Evolutionary conservation across 2,113 vertebrate species (phyloP), one percentile per base, ranked within the genome.

Genomic region (Tupaia chinensis): DNA sequence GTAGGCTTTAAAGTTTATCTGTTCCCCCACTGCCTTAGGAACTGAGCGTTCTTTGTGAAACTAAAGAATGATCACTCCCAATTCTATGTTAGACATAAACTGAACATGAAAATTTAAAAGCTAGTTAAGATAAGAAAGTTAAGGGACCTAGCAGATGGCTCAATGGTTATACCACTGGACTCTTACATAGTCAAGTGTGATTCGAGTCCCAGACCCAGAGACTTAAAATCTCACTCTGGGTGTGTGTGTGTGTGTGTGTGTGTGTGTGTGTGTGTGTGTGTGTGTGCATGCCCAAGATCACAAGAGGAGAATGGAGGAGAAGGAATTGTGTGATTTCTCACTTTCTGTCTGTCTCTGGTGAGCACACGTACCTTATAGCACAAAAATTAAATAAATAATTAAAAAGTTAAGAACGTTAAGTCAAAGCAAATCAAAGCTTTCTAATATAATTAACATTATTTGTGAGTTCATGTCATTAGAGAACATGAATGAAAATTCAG

Each of bases 51-150:
- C 93, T 94, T 95, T 98, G 95, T 95, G 77, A 98, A 98, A 98
- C 98, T 97, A 98, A 98, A 98, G 97, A 97, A 95, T 0, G 68
- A 97, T 97, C 97, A 98, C 90, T 98, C 83, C 97, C 96, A 97
- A 96, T 96, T 96, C 11, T 13, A 96, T 97, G 95, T 98, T 96
- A 98, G 95, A 95, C 70, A 81, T 93, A 65, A 73, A 98, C 92
- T 98, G 95, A 79, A 94, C 97, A 94, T n/a, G 86, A 98, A 92
- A 97, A 44, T 44, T 44, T 98, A 97, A 98, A 58, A 44, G 44
- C 44, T 23, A 66, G 29, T 74, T 87, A 97, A 97, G 92, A 97
- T 97, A 93, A 97, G 87, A 95, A 92, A 97, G 96, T 81, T 56
- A 95, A 77, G 96, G 44, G 44, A 44, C 44, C 44, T 44, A 44